These are phyloP conservation scores for Riparia riparia DNA, from an alignment of 2,113 vertebrate species.

Conservation along the genomic window DNA sequence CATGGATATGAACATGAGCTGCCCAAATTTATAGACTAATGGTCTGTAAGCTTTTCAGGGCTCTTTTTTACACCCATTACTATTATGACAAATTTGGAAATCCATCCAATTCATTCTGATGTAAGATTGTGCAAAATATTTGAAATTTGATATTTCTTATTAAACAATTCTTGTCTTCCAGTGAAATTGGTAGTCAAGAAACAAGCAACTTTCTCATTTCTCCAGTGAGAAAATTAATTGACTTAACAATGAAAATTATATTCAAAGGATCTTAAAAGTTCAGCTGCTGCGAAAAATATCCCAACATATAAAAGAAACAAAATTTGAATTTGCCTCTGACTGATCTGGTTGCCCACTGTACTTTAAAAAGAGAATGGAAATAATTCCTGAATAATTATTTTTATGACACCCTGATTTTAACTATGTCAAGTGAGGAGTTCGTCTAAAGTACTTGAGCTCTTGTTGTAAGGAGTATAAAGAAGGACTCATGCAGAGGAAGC, in stretches of 20 bases:
- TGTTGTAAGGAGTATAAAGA: background rate
- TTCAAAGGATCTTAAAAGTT: background rate
- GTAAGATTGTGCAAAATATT: background rate
- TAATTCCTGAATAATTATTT: background rate
- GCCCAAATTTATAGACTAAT: background rate
- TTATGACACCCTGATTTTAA: background rate
- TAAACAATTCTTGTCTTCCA: background rate
- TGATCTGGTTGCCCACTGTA: background rate
- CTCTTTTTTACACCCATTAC: background rate
- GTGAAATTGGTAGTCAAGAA: background rate
- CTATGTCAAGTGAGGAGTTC: background rate
- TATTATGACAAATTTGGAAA: background rate
- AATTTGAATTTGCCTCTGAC: background rate
- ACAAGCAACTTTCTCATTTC: background rate
- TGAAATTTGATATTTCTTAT: background rate
- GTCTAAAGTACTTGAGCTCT: background rate
- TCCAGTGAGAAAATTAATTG: background rate
- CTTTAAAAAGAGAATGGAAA: background rate
- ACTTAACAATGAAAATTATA: background rate
- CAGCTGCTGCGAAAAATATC: background rate
- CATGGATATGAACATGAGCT: background rate
- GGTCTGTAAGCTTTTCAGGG: background rate
- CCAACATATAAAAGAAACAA: background rate
- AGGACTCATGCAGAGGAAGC: background rate
- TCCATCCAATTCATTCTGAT: background rate